A percentile compares a stretch with the other conserved stretches of the same genome.
Evolutionary conservation across 92 coral and sea anemone species (phyloP).

Genomic region (Actinostola sp.): DNA sequence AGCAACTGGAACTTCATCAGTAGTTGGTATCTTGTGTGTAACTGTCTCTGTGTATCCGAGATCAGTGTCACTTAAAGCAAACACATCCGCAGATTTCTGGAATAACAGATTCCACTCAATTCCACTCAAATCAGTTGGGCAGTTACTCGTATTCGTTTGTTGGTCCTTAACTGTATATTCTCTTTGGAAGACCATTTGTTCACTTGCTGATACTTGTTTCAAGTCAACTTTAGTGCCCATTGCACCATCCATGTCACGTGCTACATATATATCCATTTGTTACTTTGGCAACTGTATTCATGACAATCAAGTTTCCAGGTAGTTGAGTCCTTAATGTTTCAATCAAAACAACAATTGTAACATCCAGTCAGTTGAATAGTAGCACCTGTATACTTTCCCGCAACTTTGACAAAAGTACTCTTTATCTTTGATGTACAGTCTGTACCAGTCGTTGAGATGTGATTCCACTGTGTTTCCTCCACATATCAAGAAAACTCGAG

Average conservation of each 20-base stretch:
- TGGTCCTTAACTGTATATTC: too few relatives aligned
- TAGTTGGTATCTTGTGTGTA: constrained; percentile 47
- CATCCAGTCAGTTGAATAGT: too few relatives aligned
- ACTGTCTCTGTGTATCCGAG: constrained; percentile 45
- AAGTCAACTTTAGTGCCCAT: constrained; percentile 63
- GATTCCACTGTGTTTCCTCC: too few relatives aligned
- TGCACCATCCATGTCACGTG: too few relatives aligned
- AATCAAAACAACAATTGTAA: too few relatives aligned
- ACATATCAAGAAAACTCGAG: too few relatives aligned
- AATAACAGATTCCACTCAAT: constrained; percentile 4
- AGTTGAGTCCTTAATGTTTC: constrained; percentile 44
- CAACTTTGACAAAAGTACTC: constrained; percentile 47
- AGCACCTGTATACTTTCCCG: too few relatives aligned
- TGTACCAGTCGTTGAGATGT: too few relatives aligned
- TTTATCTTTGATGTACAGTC: too few relatives aligned
- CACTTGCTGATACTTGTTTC: neutral
- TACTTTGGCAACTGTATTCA: constrained; percentile 43
- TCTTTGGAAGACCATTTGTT: constrained; percentile 6
- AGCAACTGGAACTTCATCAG: constrained; percentile 33
- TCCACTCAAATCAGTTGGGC: too few relatives aligned
- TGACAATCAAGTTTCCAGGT: constrained; percentile 41
- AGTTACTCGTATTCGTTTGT: too few relatives aligned
- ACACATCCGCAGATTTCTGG: constrained; percentile 27
- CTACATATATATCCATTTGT: constrained; percentile 18
- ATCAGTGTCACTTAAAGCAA: constrained; percentile 25